Evolutionary conservation across 2,888 invertebrate genomes (phyloP), one percentile per base, ranked within the genome.

Genomic region (Protophormia terraenovae): DNA sequence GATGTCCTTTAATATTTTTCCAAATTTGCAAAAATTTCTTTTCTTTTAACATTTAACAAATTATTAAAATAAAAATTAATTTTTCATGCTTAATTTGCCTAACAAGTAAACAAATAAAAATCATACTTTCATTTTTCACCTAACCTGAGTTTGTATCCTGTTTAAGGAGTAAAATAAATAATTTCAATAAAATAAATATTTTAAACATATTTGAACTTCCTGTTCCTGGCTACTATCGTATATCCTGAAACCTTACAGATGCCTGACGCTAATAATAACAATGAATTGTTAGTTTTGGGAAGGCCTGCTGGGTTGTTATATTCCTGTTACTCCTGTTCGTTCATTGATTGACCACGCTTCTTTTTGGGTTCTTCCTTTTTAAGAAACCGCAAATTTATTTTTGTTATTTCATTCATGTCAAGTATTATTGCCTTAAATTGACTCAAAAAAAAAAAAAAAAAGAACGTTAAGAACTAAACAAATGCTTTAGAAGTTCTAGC

Each of bases 221-320:
- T 32, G 32, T 32, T 32, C 6, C n/a, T n/a, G n/a, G 10, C 10
- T 32, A 32, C 32, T 10, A 32, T 5, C 10, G 66, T n/a, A 47
- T 35, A 47, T 77, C 60, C 67, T 60, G 77, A 77, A 77, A 47
- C 77, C 77, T 29, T 77, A 69, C 35, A 58, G 60, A 60, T 77
- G 77, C 67, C 45, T 24, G 12, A 14, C n/a, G 27, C 10, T n/a
- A n/a, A n/a, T n/a, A n/a, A 16, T 45, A 32, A 27, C 45, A 66
- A 45, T 45, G 66, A 29, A 45, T 66, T 66, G 66, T n/a, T 14
- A n/a, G n/a, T n/a, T 29, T 66, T 38, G 6, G 32, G 45, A 66
- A 41, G 41, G 45, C 66, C 45, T 45, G 29, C 29, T 10, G 66
- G 29, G 66, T 12, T 16, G 8, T 66, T 45, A 8, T 66, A 27